These are phyloP conservation scores for Euthynnus affinis DNA, from an alignment of 2,797 vertebrate species.

Conservation along the genomic window DNA sequence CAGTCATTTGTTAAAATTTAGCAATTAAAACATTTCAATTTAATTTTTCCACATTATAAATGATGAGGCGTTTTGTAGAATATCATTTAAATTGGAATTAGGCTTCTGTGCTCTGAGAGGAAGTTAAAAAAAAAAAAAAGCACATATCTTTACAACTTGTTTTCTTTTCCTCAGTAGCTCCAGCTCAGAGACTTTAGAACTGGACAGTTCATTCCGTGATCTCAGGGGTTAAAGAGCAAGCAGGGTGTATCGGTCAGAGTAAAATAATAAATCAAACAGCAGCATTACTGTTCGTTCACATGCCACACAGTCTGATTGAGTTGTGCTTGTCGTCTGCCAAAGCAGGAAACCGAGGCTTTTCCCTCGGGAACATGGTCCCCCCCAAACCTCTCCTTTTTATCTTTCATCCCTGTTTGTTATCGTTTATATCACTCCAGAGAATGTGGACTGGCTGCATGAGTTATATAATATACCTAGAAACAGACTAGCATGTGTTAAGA, in stretches of 20 bases:
- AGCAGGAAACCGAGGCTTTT: conserved; percentile 56
- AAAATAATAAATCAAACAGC: conserved; percentile 42
- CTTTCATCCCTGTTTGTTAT: conserved; percentile 46
- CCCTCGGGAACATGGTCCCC: conserved; percentile 34
- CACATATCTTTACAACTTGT: not conserved
- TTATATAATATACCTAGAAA: conserved; percentile 67
- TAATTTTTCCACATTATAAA: too few species aligned
- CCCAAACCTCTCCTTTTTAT: conserved; percentile 42
- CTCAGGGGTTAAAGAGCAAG: conserved; percentile 45
- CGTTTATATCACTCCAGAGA: conserved; percentile 46
- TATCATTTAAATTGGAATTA: not conserved
- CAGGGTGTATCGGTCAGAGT: not conserved
- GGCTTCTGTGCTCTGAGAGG: not conserved
- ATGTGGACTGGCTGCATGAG: not conserved
- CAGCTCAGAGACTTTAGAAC: not conserved
- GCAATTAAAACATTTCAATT: too few species aligned
- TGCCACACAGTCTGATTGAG: conserved; percentile 55
- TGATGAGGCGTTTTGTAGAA: not conserved
- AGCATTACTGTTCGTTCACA: conserved; percentile 13
- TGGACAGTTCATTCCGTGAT: conserved; percentile 10
- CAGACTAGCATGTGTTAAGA: not conserved
- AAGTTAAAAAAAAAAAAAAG: not conserved
- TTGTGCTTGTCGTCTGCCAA: conserved; percentile 33
- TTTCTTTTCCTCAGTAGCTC: not conserved
- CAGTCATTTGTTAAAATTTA: too few species aligned